Base-by-base conservation (phyloP, 2,797 vertebrate genomes). In the Clamator glandarius region DNA sequence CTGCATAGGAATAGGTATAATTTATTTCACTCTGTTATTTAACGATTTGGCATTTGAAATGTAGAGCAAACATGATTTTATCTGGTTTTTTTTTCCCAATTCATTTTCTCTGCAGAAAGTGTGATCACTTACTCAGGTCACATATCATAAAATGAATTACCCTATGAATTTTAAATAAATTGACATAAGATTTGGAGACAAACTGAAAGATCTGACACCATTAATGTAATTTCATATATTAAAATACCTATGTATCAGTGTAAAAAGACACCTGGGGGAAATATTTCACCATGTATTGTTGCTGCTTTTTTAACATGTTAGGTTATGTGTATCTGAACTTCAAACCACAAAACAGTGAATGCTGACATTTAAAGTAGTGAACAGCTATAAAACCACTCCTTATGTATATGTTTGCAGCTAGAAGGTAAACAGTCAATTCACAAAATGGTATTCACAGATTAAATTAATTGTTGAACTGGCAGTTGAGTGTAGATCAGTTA, bases 401-500 rank as follows among this genome's bases (percentile, higher is more conserved):
- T 95, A 95, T 84, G 55, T 51, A 54, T 88, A 88, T 96, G 85
- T 92, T 95, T 96, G 33, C 55, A 95, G 33, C 76, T 90, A 80
- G 36, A 93, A 88, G 31, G 89, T 91, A 91, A 87, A 41, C 76
- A 86, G 93, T 97, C 93, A 94, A 88, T 97, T 93, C 6, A 80
- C 54, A 95, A 95, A 95, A 92, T 87, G 36, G 54, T 87, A 80
- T 83, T 83, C 61, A 28, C 26, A 73, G 86, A 61, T 89, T 63
- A 80, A 96, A 52, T 92, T 95, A 95, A 94, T 95, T 25, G 46
- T 94, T 88, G 88, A 96, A 95, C 87, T 84, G 70, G 83, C 59
- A 94, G 95, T 94, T 80, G 96, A 67, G 41, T 25, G 96, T 95
- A 51, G 95, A 96, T 95, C 97, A 86, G 80, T 97, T 96, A 96